Evolutionary conservation across 2,113 vertebrate genomes (phyloP).

Genomic region (Urocynchramus pylzowi): DNA sequence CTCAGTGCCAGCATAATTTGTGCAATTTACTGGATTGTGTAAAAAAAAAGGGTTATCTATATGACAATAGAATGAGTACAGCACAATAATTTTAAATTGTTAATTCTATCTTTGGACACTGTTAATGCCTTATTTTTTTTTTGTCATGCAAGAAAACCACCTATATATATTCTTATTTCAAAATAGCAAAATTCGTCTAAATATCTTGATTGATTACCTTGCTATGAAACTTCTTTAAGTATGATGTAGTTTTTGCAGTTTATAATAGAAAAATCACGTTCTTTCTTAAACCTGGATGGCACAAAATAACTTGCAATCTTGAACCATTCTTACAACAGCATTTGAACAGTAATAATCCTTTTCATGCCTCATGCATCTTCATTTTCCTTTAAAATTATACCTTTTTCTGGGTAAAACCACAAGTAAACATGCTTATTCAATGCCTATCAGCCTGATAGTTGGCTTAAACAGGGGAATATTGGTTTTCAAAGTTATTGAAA

Average conservation of each 20-base stretch:
- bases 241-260: neutral
- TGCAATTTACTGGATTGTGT: neutral
- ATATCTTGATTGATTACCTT: neutral
- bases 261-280: slow-evolving; percentile 44
- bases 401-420: slow-evolving; percentile 34
- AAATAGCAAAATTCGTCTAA: slow-evolving; percentile 1
- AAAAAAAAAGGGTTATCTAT: neutral
- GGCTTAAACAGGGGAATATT: slow-evolving; percentile 21
- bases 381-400: slow-evolving; percentile 55
- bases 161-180: neutral
- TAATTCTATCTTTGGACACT: neutral
- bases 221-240: neutral
- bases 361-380: neutral
- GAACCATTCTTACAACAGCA: neutral
- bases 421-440: slow-evolving; percentile 50
- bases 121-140: neutral
- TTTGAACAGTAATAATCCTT: slow-evolving; percentile 53
- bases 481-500: slow-evolving; percentile 47
- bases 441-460: neutral
- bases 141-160: neutral
- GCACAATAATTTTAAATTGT: neutral
- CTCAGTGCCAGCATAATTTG: neutral
- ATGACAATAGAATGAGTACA: neutral
- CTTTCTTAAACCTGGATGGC: neutral
- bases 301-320: slow-evolving; percentile 40